These are phyloP conservation scores for Stenodema calcarata DNA, from an alignment of 2,888 invertebrate species.

Conservation along the genomic window DNA sequence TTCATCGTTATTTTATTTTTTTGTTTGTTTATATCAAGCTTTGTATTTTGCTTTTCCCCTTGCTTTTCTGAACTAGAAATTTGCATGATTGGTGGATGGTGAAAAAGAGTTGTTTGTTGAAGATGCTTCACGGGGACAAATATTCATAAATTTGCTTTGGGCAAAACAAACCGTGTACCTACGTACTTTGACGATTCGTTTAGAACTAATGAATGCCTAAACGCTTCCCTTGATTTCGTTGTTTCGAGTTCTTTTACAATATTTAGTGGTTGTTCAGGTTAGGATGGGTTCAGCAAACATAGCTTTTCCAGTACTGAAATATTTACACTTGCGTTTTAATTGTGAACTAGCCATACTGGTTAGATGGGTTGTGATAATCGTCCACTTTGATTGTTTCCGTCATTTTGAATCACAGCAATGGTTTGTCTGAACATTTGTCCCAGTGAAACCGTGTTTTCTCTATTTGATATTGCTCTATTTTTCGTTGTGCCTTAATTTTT, in stretches of 20 bases:
- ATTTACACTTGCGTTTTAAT: too few species aligned
- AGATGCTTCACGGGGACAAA: neutral
- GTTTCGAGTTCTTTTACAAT: too few species aligned
- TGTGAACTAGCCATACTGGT: too few species aligned
- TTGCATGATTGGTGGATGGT: slow-evolving; percentile 42
- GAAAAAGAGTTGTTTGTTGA: neutral
- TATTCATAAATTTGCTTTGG: neutral
- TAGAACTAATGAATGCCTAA: too few species aligned
- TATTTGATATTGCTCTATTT: neutral
- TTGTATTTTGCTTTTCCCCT: neutral
- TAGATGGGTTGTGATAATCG: too few species aligned
- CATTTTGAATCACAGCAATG: neutral
- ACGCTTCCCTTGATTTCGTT: too few species aligned
- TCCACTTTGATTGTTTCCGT: too few species aligned
- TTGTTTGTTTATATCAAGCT: neutral
- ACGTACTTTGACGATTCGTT: too few species aligned
- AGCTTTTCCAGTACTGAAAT: too few species aligned
- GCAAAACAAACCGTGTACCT: neutral
- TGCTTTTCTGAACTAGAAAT: slow-evolving; percentile 42
- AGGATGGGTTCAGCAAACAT: too few species aligned
- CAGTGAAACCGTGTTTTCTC: neutral
- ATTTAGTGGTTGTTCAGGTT: too few species aligned
- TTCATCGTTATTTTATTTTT: too few species aligned
- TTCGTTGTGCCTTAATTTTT: neutral
- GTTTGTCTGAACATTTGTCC: neutral